phyloP scores from a whole-genome alignment of 2,797 vertebrate species.

The Sebastes matsubarae region DNA sequence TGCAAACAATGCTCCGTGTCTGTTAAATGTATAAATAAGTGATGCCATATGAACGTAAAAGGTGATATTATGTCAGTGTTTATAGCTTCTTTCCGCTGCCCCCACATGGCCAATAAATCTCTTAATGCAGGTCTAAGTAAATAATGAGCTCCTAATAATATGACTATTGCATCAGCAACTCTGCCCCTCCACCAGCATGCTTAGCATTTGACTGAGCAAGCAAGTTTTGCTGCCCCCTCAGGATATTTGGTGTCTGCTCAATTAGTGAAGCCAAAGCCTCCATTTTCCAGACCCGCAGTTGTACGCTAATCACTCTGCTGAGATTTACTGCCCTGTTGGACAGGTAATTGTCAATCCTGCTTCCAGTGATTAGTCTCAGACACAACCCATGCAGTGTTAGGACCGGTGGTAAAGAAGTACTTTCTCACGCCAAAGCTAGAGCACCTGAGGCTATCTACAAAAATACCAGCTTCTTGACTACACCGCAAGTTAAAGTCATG shows the following conservation, averaged over 20 bases:
- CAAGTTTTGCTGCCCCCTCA: conserved; percentile 43
- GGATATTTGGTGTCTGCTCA: conserved; percentile 44
- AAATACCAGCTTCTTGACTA: conserved; percentile 27
- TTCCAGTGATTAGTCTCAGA: conserved; percentile 55
- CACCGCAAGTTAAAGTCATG: not conserved
- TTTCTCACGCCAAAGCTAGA: conserved; percentile 62
- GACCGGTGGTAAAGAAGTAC: conserved; percentile 28
- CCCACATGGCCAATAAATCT: not conserved
- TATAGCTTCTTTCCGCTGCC: not conserved
- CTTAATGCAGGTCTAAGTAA: not conserved
- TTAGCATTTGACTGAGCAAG: conserved; percentile 22
- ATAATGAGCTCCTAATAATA: not conserved
- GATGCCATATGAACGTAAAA: not conserved
- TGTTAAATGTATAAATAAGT: not conserved
- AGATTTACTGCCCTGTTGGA: conserved; percentile 67
- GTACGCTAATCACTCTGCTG: conserved; percentile 61
- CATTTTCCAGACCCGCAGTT: conserved; percentile 54
- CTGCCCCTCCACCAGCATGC: not conserved
- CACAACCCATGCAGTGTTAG: conserved; percentile 33
- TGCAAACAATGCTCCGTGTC: not conserved
- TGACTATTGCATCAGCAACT: conserved; percentile 19
- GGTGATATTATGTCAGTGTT: not conserved
- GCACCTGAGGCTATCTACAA: conserved; percentile 32
- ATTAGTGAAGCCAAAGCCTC: conserved; percentile 49
- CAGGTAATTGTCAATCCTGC: conserved; percentile 70